Evolutionary conservation across 2,797 vertebrate genomes (phyloP).

Genomic region (Poecilia wingei): DNA sequence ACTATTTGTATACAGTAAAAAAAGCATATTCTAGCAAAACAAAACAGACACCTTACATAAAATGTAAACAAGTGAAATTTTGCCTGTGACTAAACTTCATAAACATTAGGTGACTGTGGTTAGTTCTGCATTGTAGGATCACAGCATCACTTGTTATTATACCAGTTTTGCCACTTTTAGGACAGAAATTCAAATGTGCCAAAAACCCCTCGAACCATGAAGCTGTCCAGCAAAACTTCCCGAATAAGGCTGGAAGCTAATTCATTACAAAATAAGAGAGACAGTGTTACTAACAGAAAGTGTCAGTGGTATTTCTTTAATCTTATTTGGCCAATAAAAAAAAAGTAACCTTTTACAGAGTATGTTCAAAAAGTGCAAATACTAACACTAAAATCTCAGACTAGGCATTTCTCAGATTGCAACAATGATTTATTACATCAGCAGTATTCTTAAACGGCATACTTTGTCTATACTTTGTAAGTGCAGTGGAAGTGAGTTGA

Average conservation of each 20-base stretch:
- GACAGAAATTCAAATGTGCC: not conserved
- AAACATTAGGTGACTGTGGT: not conserved
- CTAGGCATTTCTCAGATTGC: not conserved
- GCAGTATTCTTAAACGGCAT: not conserved
- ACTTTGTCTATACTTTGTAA: not conserved
- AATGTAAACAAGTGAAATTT: not conserved
- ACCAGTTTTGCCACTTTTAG: not conserved
- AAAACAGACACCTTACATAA: not conserved
- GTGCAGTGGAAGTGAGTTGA: not conserved
- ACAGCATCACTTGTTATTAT: not conserved
- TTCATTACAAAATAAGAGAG: not conserved
- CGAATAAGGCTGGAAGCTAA: not conserved
- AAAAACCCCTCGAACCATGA: not conserved
- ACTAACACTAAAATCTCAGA: not conserved
- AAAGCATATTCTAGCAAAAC: not conserved
- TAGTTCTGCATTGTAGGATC: not conserved
- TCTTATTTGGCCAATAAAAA: not conserved
- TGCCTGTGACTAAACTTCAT: not conserved
- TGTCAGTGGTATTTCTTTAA: not conserved
- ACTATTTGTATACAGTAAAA: constrained; percentile 14
- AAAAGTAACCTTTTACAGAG: not conserved
- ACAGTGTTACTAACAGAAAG: not conserved
- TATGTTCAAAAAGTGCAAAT: not conserved
- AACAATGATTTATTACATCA: not conserved
- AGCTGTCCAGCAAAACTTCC: not conserved